Base-by-base conservation (phyloP, 1,140 invertebrate species). In the Saccostrea glomerata region DNA sequence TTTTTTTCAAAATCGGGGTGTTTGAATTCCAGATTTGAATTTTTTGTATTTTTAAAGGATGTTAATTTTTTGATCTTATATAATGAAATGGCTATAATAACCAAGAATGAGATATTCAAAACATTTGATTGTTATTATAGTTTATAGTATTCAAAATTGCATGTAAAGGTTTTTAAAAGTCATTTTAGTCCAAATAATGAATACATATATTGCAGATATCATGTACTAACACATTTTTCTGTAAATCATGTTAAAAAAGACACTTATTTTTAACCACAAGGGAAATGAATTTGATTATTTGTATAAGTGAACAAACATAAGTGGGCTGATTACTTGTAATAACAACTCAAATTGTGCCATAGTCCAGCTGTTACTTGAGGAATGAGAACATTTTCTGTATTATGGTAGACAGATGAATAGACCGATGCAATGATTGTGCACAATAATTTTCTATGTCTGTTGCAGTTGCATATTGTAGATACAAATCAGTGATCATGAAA, bases 341-440 rank as follows among this genome's bases (percentile, higher is more conserved):
- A 63, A 63, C 6, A 63, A 63, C 58, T 63, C 30, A 30, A 77
- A 36, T 25, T 77, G 70, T 77, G 70, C 70, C 70, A 77, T 77
- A 77, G 70, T 36, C 25, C 70, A 36, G 30, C 15, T 77, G 25
- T 63, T 63, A 20, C 0, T 20, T 63, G 1, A 63, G 20, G 58
- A 73, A 73, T 11, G 70, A 77, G 70, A 77, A 25, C 23, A 30
- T 77, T 17, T 20, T 20, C n/a, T 20, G 58, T 47, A 47, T 47
- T 47, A 0, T 36, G 47, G 47, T 47, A 20, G 17, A 17, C 17
- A 63, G 58, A 20, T 6, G 15, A 20, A 63, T 63, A 17, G 58
- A 63, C 58, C 17, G 58, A 63, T 63, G 58, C 1, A 63, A n/a
- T 20, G 17, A 20, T 20, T 63, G 58, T 63, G 58, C 58, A 63